Evolutionary conservation across 2,797 vertebrate genomes (phyloP), one percentile per base, ranked within the genome.

Genomic region (Lutjanus campechanus): DNA sequence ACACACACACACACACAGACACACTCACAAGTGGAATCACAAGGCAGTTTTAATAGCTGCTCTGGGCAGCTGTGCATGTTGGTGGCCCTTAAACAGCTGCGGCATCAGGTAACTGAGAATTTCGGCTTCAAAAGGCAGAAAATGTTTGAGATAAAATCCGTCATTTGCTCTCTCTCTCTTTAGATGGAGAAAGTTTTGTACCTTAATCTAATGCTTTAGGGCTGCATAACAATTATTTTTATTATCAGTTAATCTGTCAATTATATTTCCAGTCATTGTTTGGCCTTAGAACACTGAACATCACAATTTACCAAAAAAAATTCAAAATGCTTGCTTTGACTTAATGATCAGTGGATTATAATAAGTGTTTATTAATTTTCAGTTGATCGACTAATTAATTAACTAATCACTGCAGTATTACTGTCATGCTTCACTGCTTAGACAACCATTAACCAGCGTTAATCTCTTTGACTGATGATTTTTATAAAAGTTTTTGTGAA

Each of bases 1-100:
- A 85, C 88, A 88, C 78, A 74, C 76, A 79, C 46, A 20, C 46
- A 73, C 12, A 55, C 53, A 54, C 82, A 82, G 77, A 63, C 46
- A 73, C 12, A 55, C 53, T 55, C 83, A 82, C 79, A 63, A 60
- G 69, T 56, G 70, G 56, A 84, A 68, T 68, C 60, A 74, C 1
- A 62, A 62, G 40, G 56, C 19, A 60, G 51, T 61, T 73, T 85
- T 85, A 90, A 84, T 73, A 75, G 81, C 67, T 55, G 64, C 70
- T 70, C 64, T 4, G 36, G 64, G 68, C 41, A 64, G 51, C 73
- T 77, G 72, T 82, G 76, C 69, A 77, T 79, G 85, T 53, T 73
- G 69, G 69, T 29, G 49, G 29, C 40, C 4, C 51, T 73, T 54
- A 50, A 81, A 85, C 49, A 81, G 71, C 53, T 49, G 67, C 44